Base-by-base conservation (phyloP, 2,888 invertebrate genomes). In the Nomada flava region DNA sequence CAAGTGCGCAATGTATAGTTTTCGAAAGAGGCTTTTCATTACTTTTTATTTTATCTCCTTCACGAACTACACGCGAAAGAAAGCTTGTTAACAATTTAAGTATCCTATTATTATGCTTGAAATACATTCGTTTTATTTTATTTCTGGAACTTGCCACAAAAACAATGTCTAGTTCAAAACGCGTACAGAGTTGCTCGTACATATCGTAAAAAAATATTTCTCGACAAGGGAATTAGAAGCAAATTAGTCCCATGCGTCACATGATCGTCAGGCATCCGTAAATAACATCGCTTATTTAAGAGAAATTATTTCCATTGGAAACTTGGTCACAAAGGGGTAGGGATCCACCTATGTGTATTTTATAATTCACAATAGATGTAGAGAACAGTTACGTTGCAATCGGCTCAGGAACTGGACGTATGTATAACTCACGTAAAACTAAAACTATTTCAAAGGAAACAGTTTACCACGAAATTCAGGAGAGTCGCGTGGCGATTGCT, bases 371-470 rank as follows among this genome's bases (percentile, higher is more conserved):
- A 29, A 26, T 42, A 71, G 78, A 53, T 60, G 29, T 20, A 2
- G 60, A 71, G 29, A 71, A 74, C 83, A 83, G 83, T 83, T 74
- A 70, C 47, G 53, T 9, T 26, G 55, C 53, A 70, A 70, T 62
- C 82, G 73, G 44, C 11, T 55, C 15, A 18, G 11, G 70, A 42
- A 67, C 57, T 53, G 68, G 72, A 50, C 63, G 26, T 53, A 44
- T 26, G 55, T 23, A 26, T 26, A n/a, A 18, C 2, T 15, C 44
- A 20, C n/a, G 10, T 15, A 0, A 53, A 76, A 18, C 11, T 18
- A 9, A 59, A 76, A 52, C 63, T 29, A 18, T 44, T 69, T 52
- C 47, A n/a, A 60, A 36, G 5, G 1, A 44, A 47, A 36, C 11
- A 26, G 10, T 59, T 23, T 26, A 13, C 23, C 11, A 26, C 18